A percentile compares a stretch with the other conserved stretches of the same genome.
These are phyloP conservation scores for Tachycineta bicolor DNA, from an alignment of 2,113 vertebrate species.

Conservation along the genomic window DNA sequence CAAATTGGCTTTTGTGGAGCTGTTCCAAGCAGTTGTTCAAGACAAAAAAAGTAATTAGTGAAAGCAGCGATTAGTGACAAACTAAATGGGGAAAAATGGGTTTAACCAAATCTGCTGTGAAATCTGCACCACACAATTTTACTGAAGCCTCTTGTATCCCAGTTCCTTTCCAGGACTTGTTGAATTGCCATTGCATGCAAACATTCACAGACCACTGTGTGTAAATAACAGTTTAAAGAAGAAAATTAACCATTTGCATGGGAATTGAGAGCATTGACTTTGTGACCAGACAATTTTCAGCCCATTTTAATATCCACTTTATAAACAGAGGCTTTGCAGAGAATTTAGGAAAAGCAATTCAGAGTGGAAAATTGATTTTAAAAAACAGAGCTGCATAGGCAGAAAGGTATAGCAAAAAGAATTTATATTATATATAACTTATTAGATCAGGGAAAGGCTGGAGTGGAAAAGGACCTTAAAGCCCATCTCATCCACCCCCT, in stretches of 20 bases:
- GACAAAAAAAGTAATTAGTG: not conserved
- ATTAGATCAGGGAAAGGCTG: not conserved
- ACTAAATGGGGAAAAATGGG: not conserved
- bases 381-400: not conserved
- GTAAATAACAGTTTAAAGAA: not conserved
- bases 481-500: not conserved
- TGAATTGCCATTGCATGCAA: not conserved
- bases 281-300: not conserved
- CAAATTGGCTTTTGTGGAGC: not conserved
- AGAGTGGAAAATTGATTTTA: not conserved
- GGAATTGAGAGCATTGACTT: not conserved
- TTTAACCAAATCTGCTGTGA: not conserved
- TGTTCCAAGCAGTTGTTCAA: not conserved
- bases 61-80: not conserved
- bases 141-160: not conserved
- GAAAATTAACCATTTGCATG: not conserved
- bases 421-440: not conserved
- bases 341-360: not conserved
- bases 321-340: not conserved
- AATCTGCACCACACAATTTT: not conserved
- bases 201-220: not conserved
- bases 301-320: not conserved
- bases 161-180: not conserved
- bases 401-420: not conserved
- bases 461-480: not conserved